A percentile compares a stretch with the other conserved stretches of the same genome.
Evolutionary conservation across 2,888 invertebrate species (phyloP).

Genomic region (Fragum sueziense): DNA sequence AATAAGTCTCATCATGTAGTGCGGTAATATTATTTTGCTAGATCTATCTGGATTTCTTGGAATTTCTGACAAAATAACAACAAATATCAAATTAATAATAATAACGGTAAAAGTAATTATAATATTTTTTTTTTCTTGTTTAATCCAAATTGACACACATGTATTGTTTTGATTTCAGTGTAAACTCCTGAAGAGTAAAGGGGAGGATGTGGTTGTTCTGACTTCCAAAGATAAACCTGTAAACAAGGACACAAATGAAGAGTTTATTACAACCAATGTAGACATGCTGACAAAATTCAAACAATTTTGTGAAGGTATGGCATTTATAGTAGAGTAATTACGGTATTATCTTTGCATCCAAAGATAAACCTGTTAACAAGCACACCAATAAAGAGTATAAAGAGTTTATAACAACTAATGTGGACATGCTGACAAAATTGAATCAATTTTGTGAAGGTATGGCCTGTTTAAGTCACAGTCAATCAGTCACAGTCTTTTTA

Average conservation of each 20-base stretch:
- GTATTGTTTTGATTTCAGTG: constrained; percentile 36
- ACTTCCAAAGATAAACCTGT: constrained; percentile 31
- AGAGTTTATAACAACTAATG: not conserved
- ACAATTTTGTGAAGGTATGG: constrained; percentile 39
- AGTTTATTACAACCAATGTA: not conserved
- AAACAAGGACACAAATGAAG: not conserved
- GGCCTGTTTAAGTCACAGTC: not conserved
- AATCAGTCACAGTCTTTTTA: not conserved
- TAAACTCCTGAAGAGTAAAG: constrained; percentile 36
- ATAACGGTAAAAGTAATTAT: too few relatives aligned
- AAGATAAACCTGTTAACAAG: constrained; percentile 15
- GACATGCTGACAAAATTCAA: constrained; percentile 31
- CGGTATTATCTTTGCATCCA: constrained; percentile 43
- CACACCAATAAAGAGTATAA: not conserved
- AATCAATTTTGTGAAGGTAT: constrained; percentile 42
- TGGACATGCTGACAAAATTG: constrained; percentile 24
- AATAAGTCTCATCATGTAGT: too few relatives aligned
- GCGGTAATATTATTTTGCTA: too few relatives aligned
- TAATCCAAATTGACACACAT: not conserved
- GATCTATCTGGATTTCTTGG: too few relatives aligned
- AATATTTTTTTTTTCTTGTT: too few relatives aligned
- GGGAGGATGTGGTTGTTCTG: constrained; percentile 48
- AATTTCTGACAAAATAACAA: too few relatives aligned
- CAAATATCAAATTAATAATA: too few relatives aligned
- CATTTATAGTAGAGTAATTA: not conserved